Conservation (phyloP, 1,140 invertebrate genomes). For the Platorchestia sp. region DNA sequence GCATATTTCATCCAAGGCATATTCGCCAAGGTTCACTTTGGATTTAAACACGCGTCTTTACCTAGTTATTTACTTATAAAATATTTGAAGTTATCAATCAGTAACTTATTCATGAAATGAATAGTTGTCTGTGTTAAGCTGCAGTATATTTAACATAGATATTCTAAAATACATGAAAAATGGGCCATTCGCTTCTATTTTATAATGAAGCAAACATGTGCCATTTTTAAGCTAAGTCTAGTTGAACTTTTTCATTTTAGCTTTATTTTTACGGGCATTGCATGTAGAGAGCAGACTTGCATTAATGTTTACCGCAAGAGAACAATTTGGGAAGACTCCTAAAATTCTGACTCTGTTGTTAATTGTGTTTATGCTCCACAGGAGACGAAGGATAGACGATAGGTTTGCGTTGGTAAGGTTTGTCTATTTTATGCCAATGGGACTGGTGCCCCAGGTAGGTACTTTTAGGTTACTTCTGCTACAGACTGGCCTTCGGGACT, state of each 20-base stretch:
- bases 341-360: neutral
- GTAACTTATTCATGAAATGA: neutral
- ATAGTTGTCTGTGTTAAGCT: neutral
- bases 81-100: neutral
- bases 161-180: neutral
- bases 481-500: too few species aligned
- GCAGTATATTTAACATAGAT: neutral
- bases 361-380: neutral
- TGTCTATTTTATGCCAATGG: too few species aligned
- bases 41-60: neutral
- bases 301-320: neutral
- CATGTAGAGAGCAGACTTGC: neutral
- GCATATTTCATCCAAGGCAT: neutral
- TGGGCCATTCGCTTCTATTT: neutral
- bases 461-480: too few species aligned
- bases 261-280: neutral
- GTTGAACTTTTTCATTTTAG: neutral
- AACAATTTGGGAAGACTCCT: neutral
- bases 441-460: too few species aligned
- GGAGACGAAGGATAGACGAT: too few species aligned
- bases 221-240: neutral
- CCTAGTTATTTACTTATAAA: neutral
- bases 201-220: neutral
- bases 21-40: neutral
- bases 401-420: too few species aligned